Evolutionary conservation across 2,113 vertebrate species (phyloP), one percentile per base, ranked within the genome.

Genomic region (Rynchops niger): DNA sequence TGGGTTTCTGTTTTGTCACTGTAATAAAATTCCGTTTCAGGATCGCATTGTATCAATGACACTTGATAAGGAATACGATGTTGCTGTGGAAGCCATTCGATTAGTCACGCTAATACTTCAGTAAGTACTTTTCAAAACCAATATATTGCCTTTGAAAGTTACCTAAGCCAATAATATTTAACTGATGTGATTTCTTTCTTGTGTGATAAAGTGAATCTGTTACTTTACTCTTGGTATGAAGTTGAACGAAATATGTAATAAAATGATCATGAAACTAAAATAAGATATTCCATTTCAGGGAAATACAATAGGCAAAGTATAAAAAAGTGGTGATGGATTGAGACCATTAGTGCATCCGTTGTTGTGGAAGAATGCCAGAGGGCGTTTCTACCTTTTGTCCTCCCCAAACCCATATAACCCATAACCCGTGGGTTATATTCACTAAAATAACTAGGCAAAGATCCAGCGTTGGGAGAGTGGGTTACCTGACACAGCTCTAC

Each of bases 21-120:
- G 71, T 80, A 38, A 27, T n/a, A 1, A 26, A 11, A 18, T 62
- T 96, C 55, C 72, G 84, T 97, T 97, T 73, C 95, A 99, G 99
- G 99, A 99, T 94, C 99, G 99, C 79, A 99, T 99, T 72, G 99
- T 99, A 91, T 99, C 99, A 50, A 99, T 99, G 99, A 99, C 99
- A 18, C 98, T 99, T 95, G 99, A 99, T 98, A 99, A 99, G 96
- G 99, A 99, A 96, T 99, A 99, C 6, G 99, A 99, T 32, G 99
- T 99, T 5, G 99, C 99, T 18, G 99, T 99, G 96, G 99, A 99
- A 98, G 99, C 99, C 91, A 99, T 99, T 96, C 98, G 99, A 96
- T 98, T 99, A 96, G 99, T 99, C 92, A 99, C 99, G 4, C 98
- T 99, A 92, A 99, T 99, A 96, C 98, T 99, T 88, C 99, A 99